Evolutionary conservation across 2,888 invertebrate species (phyloP).

Genomic region (Prenolepis imparis): DNA sequence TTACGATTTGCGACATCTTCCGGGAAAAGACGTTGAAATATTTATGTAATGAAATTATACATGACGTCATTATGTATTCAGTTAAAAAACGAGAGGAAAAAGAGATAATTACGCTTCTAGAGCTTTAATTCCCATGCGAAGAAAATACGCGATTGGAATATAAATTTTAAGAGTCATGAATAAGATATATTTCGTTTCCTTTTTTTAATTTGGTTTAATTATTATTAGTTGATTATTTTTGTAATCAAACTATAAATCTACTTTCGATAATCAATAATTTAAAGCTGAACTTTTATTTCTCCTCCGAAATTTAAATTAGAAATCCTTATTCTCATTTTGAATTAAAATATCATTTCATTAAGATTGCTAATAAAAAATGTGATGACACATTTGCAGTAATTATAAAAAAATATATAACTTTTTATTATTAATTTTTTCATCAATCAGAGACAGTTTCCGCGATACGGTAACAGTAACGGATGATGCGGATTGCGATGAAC

Average conservation of each 20-base stretch:
- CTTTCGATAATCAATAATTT: background rate
- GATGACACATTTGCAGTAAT: background rate
- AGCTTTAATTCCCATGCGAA: background rate
- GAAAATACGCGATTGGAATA: background rate
- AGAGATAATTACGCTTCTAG: background rate
- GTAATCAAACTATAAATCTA: background rate
- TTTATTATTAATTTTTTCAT: conserved; percentile 50
- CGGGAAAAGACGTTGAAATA: background rate
- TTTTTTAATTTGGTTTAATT: background rate
- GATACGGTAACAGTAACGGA: conserved; percentile 45
- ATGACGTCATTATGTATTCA: background rate
- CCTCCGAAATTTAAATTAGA: background rate
- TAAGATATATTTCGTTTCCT: background rate
- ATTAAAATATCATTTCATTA: background rate
- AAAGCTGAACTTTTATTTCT: background rate
- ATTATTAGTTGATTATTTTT: background rate
- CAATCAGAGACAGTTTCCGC: conserved; percentile 63
- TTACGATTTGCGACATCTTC: background rate
- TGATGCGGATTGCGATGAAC: background rate
- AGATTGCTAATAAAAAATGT: background rate
- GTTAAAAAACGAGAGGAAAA: background rate
- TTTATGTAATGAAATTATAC: conserved; percentile 8
- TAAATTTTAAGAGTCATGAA: too few species aligned
- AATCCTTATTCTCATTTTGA: too few species aligned
- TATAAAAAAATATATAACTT: background rate